A percentile compares a stretch with the other conserved stretches of the same genome.
These are phyloP conservation scores for Uria aalge DNA, from an alignment of 2,113 vertebrate species.

Conservation along the genomic window DNA sequence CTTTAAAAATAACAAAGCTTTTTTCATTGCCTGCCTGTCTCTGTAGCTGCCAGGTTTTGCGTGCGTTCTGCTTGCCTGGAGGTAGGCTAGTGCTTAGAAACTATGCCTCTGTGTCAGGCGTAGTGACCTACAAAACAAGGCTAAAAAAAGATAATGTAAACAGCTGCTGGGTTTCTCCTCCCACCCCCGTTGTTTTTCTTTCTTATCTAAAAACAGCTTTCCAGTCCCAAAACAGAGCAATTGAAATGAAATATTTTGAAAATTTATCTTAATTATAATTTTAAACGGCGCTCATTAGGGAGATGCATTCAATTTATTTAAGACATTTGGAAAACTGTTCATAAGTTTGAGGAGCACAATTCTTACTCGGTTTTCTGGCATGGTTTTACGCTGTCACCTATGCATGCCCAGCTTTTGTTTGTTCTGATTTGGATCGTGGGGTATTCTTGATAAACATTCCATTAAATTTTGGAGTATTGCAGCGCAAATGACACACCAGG, in stretches of 20 bases:
- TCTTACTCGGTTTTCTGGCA: background rate
- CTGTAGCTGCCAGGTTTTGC: background rate
- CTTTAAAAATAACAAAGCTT: background rate
- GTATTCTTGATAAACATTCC: background rate
- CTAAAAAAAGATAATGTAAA: slow-evolving; percentile 10
- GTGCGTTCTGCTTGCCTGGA: background rate
- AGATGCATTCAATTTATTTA: background rate
- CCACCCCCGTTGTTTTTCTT: background rate
- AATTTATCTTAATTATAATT: background rate
- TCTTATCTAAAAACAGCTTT: background rate
- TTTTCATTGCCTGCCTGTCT: background rate
- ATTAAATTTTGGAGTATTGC: background rate
- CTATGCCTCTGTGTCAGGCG: background rate
- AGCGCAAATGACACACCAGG: background rate
- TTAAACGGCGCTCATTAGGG: background rate
- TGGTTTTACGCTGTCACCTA: background rate
- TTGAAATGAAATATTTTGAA: background rate
- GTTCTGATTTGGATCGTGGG: background rate
- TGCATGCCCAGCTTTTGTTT: background rate
- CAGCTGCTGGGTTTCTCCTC: background rate
- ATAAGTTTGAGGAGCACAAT: background rate
- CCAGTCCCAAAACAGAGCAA: background rate
- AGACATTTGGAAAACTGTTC: background rate
- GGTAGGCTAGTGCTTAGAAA: background rate
- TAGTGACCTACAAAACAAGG: slow-evolving; percentile 21